A percentile compares a stretch with the other conserved stretches of the same genome.
Evolutionary conservation across 2,888 invertebrate genomes (phyloP).

Genomic region (Prostheceraeus crozeri): DNA sequence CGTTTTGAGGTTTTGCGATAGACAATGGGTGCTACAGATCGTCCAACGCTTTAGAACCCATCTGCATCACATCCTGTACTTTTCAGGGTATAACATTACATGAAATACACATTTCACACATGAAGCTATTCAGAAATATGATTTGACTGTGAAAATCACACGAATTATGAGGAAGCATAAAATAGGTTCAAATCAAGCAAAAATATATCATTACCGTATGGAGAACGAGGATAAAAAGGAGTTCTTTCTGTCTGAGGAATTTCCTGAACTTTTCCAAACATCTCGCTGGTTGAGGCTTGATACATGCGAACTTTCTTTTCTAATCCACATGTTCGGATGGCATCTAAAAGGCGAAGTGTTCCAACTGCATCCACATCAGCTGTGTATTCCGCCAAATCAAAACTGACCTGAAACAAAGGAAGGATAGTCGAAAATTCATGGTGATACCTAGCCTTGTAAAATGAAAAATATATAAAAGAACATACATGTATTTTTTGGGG

Average conservation of each 20-base stretch:
- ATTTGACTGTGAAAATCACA: no score
- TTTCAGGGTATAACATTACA: no score
- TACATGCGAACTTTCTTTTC: constrained; percentile 50
- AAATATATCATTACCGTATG: constrained; percentile 55
- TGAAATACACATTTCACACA: no score
- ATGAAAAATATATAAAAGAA: not conserved
- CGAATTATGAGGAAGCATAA: no score
- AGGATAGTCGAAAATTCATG: no score
- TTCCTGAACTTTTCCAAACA: constrained; percentile 57
- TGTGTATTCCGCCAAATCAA: constrained; percentile 95
- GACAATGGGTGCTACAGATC: no score
- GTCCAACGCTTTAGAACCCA: no score
- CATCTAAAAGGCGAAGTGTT: constrained; percentile 54
- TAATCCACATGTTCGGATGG: constrained; percentile 54
- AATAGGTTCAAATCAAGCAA: no score
- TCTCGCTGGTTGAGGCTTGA: constrained; percentile 57
- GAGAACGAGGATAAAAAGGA: constrained; percentile 57
- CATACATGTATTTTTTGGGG: no score
- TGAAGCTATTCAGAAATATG: no score
- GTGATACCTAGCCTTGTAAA: constrained; percentile 31
- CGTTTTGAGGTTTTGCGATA: no score
- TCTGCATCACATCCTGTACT: no score
- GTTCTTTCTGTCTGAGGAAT: constrained; percentile 57
- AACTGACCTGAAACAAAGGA: constrained; percentile 65
- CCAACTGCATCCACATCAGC: constrained; percentile 67